Evolutionary conservation across 1,140 invertebrate genomes (phyloP).

Genomic region (Platyscapa corneri): DNA sequence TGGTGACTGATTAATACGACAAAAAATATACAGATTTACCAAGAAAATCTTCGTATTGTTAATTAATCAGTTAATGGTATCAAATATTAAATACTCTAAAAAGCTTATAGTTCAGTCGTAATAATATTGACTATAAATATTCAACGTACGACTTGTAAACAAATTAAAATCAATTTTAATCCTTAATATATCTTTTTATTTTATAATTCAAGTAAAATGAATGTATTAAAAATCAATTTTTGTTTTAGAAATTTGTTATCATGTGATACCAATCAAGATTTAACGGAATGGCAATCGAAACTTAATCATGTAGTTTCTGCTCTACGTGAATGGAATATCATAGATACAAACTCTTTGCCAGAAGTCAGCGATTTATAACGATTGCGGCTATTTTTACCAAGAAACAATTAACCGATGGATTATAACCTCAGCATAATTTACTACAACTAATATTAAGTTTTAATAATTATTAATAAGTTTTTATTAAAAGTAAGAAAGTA

Average conservation of each 20-base stretch:
- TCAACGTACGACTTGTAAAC: too few relatives aligned
- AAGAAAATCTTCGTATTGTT: too few relatives aligned
- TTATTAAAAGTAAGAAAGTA: not conserved
- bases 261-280: conserved; percentile 64
- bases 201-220: not conserved
- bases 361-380: conserved; percentile 11
- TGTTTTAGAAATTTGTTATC: conserved; percentile 62
- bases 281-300: conserved; percentile 66
- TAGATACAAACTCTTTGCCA: not conserved
- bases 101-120: too few relatives aligned
- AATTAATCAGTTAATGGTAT: too few relatives aligned
- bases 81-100: too few relatives aligned
- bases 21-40: too few relatives aligned
- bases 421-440: not conserved
- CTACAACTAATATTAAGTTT: not conserved
- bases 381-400: not conserved
- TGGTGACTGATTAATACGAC: too few relatives aligned
- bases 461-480: conserved; percentile 19
- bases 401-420: not conserved
- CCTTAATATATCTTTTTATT: not conserved
- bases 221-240: not conserved
- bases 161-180: too few relatives aligned
- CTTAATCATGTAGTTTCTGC: conserved; percentile 67
- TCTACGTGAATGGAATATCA: conserved; percentile 63
- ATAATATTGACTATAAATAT: not conserved